These are phyloP conservation scores for Cheirogaleus medius DNA, from an alignment of 2,113 vertebrate species.

Conservation along the genomic window DNA sequence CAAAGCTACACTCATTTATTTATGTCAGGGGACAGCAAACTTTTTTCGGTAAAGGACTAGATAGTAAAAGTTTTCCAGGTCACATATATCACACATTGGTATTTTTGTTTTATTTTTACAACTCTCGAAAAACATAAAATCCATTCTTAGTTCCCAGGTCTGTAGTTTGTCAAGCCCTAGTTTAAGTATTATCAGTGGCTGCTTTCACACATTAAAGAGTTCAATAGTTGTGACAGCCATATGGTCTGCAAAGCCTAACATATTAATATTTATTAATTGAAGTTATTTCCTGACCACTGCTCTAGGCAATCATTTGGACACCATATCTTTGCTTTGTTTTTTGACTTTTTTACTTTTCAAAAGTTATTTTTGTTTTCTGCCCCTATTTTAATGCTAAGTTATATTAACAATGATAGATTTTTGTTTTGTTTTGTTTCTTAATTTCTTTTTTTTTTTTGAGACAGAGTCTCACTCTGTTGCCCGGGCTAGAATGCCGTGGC, in stretches of 20 bases:
- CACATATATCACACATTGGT: not conserved
- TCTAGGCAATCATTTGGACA: not conserved
- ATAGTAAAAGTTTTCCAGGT: not conserved
- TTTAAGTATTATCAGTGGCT: not conserved
- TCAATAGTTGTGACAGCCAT: not conserved
- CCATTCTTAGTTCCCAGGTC: not conserved
- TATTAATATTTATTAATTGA: not conserved
- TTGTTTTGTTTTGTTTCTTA: no score
- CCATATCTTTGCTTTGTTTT: not conserved
- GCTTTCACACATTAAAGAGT: not conserved
- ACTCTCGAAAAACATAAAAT: not conserved
- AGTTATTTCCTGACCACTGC: not conserved
- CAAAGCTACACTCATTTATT: not conserved
- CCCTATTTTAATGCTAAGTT: not conserved
- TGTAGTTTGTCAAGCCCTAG: not conserved
- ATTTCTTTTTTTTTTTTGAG: no score
- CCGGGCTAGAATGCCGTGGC: no score
- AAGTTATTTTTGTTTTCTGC: not conserved
- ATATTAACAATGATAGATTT: not conserved
- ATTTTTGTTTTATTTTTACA: not conserved
- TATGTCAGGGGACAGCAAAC: not conserved
- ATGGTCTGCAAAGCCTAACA: not conserved
- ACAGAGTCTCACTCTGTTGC: no score
- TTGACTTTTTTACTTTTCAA: not conserved
- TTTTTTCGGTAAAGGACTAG: not conserved